These are phyloP conservation scores for Oppia nitens DNA, from an alignment of 1,140 invertebrate genomes.

Conservation along the genomic window DNA sequence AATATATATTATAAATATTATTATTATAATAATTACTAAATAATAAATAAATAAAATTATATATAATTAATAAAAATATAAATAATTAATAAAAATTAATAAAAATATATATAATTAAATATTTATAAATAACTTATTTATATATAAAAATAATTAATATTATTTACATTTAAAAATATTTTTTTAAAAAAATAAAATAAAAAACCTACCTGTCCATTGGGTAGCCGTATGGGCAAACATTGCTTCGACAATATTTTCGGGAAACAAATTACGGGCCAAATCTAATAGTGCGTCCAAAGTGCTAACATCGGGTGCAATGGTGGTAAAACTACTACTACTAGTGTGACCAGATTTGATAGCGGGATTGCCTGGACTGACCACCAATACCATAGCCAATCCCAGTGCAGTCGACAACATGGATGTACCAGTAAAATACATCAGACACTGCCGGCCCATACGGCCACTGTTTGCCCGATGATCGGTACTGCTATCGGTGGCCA, in stretches of 20 bases:
- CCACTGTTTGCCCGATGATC: slow-evolving; percentile 19
- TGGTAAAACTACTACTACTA: slow-evolving; percentile 20
- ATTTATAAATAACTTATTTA: too few species aligned
- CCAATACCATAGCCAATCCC: slow-evolving; percentile 64
- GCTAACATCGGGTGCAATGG: slow-evolving; percentile 50
- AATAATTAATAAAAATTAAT: too few species aligned
- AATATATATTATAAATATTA: too few species aligned
- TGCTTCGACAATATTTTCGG: slow-evolving; percentile 76
- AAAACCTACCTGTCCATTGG: neutral
- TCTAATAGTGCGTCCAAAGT: slow-evolving; percentile 74
- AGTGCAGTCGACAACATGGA: slow-evolving; percentile 71
- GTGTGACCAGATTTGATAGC: slow-evolving; percentile 6
- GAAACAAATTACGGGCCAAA: slow-evolving; percentile 76
- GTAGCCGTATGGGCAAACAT: slow-evolving; percentile 48
- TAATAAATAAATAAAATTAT: too few species aligned
- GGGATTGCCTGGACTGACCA: slow-evolving; percentile 58
- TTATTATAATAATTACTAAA: too few species aligned
- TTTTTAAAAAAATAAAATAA: too few species aligned
- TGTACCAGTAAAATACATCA: slow-evolving; percentile 76
- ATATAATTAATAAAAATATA: too few species aligned
- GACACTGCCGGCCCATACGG: slow-evolving; percentile 49
- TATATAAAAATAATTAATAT: too few species aligned
- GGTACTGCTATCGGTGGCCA: neutral
- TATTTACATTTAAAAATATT: too few species aligned
- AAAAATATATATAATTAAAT: too few species aligned